Evolutionary conservation across 1,140 invertebrate genomes (phyloP).

Genomic region (Pteromalus puparum): DNA sequence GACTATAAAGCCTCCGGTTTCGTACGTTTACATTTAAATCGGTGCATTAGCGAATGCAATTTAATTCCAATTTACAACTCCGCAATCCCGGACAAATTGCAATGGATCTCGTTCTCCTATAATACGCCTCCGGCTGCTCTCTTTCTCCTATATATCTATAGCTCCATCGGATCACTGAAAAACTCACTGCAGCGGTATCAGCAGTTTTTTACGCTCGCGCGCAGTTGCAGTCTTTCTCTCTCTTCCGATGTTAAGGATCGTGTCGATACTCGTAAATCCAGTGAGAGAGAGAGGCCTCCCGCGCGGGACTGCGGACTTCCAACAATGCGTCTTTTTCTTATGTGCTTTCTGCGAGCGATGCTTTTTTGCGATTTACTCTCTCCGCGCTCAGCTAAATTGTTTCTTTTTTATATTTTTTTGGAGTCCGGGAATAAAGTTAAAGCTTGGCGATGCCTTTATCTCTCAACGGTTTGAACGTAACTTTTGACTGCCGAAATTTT

Average conservation of each 20-base stretch:
- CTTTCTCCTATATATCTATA: neutral
- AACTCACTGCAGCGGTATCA: slow-evolving; percentile 41
- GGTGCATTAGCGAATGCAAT: slow-evolving; percentile 64
- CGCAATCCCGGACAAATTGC: slow-evolving; percentile 50
- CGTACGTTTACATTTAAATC: slow-evolving; percentile 67
- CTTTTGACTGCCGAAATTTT: neutral
- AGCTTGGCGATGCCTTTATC: neutral
- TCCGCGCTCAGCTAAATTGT: neutral
- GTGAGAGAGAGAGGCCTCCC: neutral
- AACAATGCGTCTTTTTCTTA: slow-evolving; percentile 26
- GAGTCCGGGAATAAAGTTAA: too few relatives aligned
- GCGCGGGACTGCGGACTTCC: slow-evolving; percentile 35
- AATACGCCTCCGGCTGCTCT: slow-evolving; percentile 15
- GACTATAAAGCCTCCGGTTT: slow-evolving; percentile 59
- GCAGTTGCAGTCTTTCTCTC: neutral
- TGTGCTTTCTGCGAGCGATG: slow-evolving; percentile 23
- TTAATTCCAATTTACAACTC: slow-evolving; percentile 65
- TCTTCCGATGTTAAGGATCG: slow-evolving; percentile 46
- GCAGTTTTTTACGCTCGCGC: slow-evolving; percentile 44
- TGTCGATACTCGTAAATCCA: slow-evolving; percentile 52
- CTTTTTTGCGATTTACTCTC: neutral
- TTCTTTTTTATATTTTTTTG: neutral
- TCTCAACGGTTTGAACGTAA: neutral
- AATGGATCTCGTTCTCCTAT: slow-evolving; percentile 48
- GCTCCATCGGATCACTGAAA: neutral